A percentile compares a stretch with the other conserved stretches of the same genome.
phyloP scores from a whole-genome alignment of 2,113 vertebrate genomes.

The Mesoclemmys tuberculata region DNA sequence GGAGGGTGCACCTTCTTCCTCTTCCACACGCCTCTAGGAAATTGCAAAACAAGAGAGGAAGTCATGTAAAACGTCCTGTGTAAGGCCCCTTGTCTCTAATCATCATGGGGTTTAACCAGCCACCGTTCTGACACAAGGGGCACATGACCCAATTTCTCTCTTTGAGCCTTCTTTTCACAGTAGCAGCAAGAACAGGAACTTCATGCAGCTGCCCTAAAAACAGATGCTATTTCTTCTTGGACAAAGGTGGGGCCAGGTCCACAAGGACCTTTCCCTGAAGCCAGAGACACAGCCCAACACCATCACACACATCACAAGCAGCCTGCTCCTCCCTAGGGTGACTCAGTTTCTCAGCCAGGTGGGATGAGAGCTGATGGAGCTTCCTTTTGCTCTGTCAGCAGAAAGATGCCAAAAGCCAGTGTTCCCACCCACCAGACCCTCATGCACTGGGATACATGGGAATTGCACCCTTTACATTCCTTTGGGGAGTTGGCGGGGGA shows the following conservation, averaged over 20 bases:
- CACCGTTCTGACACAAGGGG: slow-evolving; percentile 54
- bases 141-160: slow-evolving; percentile 44
- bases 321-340: not conserved
- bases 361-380: not conserved
- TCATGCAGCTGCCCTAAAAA: fast-evolving
- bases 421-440: not conserved
- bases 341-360: not conserved
- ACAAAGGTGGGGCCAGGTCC: not conserved
- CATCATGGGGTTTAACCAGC: not conserved
- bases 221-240: not conserved
- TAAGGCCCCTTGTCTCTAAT: slow-evolving; percentile 66
- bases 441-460: not conserved
- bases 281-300: not conserved
- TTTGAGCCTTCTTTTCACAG: not conserved
- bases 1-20: slow-evolving; percentile 31
- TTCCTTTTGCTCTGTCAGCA: not conserved
- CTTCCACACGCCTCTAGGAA: not conserved
- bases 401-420: not conserved
- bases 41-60: slow-evolving; percentile 65
- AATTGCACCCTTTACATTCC: not conserved
- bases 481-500: not conserved
- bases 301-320: not conserved
- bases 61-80: slow-evolving; percentile 49
- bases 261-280: not conserved
- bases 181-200: not conserved